A percentile compares a stretch with the other conserved stretches of the same genome.
Conservation (phyloP, 2,113 vertebrate species). For the Guaruba guarouba region DNA sequence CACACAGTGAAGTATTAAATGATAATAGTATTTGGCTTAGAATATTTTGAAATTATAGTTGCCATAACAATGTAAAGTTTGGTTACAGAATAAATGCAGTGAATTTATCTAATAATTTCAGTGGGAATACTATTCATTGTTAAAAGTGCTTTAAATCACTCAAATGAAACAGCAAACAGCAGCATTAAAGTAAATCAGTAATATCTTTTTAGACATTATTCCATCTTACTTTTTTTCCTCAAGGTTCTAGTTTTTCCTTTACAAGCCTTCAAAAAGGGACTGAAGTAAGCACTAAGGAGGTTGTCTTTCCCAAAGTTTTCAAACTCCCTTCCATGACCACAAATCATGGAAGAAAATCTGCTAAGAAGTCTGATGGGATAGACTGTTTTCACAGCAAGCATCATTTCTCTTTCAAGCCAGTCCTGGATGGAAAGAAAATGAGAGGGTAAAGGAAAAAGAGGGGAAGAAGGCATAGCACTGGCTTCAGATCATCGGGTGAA, state of each 20-base stretch:
- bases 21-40: not conserved
- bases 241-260: not conserved
- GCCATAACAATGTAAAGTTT: not conserved
- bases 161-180: not conserved
- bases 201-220: not conserved
- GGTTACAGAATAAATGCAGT: not conserved
- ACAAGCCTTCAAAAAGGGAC: not conserved
- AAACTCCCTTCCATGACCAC: not conserved
- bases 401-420: not conserved
- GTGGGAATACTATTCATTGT: not conserved
- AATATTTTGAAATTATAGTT: not conserved
- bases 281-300: not conserved
- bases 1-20: not conserved
- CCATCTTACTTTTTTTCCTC: not conserved
- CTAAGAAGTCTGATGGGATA: not conserved
- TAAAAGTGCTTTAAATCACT: not conserved
- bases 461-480: not conserved
- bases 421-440: not conserved
- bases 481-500: not conserved
- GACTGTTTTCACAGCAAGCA: not conserved
- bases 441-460: not conserved
- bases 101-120: not conserved
- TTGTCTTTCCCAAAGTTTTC: not conserved
- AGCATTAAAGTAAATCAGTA: constrained; percentile 4
- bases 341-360: not conserved